Base-by-base conservation (phyloP, 2,113 vertebrate species). In the Leucopsar rothschildi region DNA sequence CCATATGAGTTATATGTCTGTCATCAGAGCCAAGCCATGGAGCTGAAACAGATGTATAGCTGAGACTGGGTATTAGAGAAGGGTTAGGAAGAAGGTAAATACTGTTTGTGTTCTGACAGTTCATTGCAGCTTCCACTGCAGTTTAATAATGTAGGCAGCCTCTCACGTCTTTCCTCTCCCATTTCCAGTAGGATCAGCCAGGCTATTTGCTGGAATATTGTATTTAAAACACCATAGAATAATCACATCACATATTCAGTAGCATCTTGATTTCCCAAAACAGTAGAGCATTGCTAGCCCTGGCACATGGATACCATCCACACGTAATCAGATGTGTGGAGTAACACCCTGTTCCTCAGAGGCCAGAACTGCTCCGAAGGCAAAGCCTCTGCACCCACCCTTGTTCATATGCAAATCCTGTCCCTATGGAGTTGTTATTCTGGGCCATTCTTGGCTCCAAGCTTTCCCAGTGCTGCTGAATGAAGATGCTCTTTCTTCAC, bases 361-460 rank as follows among this genome's bases (percentile, higher is more conserved):
- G 75, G 37, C 70, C 15, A 5, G n/a, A 64, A 35, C 35, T 18
- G 23, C 65, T 66, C 61, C 27, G 75, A 45, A 70, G 61, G 57
- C 27, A 7, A 66, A 85, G 52, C 0, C 22, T 64, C 59, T 79
- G 45, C 57, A 77, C 20, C 55, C 53, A 45, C 12, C 31, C 37
- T 86, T 29, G 24, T 97, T 95, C 87, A 71, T 29, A 92, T 96
- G 92, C 93, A 93, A 88, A 70, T 87, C 85, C 49, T 60, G 71
- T 73, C 71, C 61, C 61, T 45, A 12, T 42, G 61, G 59, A 59
- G 14, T 75, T 91, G 85, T 86, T 88, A 93, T 83, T 80, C 91
- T 55, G 66, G 69, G 85, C 86, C 84, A 68, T 76, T 60, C 84
- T 72, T 56, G 82, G 78, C 53, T 55, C n/a, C 65, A 24, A 69